Evolutionary conservation across 2,888 invertebrate genomes (phyloP), one percentile per base, ranked within the genome.

Genomic region (Drosophila meridionalis): DNA sequence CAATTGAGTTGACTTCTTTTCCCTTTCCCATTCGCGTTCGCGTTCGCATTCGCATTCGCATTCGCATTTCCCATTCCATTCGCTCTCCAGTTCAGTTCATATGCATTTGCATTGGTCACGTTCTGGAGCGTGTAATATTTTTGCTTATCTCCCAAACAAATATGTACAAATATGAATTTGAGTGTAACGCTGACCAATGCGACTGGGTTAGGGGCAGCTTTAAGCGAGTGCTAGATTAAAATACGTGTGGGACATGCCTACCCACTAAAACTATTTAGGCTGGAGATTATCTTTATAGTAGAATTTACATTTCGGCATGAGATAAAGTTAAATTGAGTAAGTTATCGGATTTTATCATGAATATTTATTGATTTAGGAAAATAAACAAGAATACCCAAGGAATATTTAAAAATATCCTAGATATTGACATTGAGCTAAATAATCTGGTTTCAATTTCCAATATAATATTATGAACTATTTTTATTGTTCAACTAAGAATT

Each of bases 51-150:
- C 53, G 7, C 28, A 8, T 34, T 38, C 55, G 12, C 26, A 53
- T 53, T 53, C 56, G 8, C 30, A 40, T 42, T 45, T 58, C 43
- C 48, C 30, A 43, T 43, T 48, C 32, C 55, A 47, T 34, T 68
- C 20, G 32, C 48, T 66, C 57, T 60, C 48, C 58, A 67, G 64
- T 61, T 60, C 62, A 68, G 72, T 76, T 83, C 90, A 87, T 87
- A 90, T 90, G 90, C 79, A 87, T 87, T 87, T 89, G 89, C 85
- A 85, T 87, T 87, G 87, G 90, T 87, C 87, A 87, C 87, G 87
- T 87, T 87, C 85, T 76, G 73, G 76, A 90, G 87, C 85, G 87
- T 87, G 90, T 89, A 90, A 87, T 84, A 84, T 89, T 89, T 89
- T 77, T 74, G 78, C 89, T 88, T 87, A 84, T 78, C 84, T 78